phyloP scores from a whole-genome alignment of 2,797 vertebrate species.

The Malurus splendens region DNA sequence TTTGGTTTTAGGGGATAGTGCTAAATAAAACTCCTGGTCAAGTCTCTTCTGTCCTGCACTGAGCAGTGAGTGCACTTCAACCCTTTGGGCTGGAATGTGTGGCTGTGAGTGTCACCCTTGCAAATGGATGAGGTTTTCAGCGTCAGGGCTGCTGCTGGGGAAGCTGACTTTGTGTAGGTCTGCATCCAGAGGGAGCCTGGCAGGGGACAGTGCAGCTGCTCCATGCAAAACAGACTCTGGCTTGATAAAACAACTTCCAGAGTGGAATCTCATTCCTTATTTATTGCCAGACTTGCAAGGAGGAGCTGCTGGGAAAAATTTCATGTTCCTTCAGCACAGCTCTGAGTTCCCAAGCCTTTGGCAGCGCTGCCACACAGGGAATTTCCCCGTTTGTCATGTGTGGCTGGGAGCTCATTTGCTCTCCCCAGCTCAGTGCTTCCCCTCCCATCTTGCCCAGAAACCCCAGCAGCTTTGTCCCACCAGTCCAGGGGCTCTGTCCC shows the following conservation, averaged over 20 bases:
- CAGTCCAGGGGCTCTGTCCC: neutral
- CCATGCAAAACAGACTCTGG: neutral
- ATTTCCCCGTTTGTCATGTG: neutral
- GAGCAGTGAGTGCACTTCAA: neutral
- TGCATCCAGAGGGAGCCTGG: neutral
- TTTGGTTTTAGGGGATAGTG: neutral
- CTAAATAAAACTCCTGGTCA: neutral
- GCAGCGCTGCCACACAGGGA: accelerated
- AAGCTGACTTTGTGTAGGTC: neutral
- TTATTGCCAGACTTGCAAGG: neutral
- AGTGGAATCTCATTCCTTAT: neutral
- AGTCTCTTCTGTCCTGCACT: neutral
- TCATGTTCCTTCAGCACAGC: accelerated
- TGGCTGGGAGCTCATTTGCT: neutral
- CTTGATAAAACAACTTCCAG: neutral
- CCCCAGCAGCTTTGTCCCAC: neutral
- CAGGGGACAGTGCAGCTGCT: accelerated
- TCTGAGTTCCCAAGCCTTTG: accelerated
- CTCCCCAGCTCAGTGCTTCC: neutral
- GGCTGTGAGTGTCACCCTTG: neutral
- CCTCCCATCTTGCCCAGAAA: neutral
- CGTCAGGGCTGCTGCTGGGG: neutral
- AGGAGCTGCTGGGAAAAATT: neutral
- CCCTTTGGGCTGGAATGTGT: neutral
- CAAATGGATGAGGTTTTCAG: neutral